Percentiles rank a stretch among this genome's conserved stretches.
These are phyloP conservation scores for Sphaerodactylus townsendi DNA, from an alignment of 2,113 vertebrate genomes.

Conservation along the genomic window DNA sequence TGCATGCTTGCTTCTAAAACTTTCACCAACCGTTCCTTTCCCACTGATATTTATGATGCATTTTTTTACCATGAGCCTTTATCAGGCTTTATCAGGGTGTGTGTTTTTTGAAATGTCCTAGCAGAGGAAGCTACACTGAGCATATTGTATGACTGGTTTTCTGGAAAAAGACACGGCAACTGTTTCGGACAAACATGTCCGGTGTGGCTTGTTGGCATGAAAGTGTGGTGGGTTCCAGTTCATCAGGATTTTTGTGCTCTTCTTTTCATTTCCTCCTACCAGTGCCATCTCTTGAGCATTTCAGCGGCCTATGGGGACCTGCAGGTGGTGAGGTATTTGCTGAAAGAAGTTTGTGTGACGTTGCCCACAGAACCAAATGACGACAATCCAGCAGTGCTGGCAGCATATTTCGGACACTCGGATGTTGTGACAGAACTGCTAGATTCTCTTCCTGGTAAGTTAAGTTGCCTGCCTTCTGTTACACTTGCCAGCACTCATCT, in stretches of 20 bases:
- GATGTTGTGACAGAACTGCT: conserved; percentile 83
- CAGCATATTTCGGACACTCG: conserved; percentile 83
- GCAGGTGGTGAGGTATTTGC: conserved; percentile 81
- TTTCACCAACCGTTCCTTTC: background rate
- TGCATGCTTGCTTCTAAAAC: too few relatives aligned
- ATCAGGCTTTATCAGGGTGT: background rate
- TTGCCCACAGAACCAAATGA: conserved; percentile 81
- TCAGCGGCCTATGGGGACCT: conserved; percentile 83
- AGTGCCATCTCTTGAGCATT: conserved; percentile 81
- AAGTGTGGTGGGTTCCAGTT: background rate
- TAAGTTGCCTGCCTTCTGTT: background rate
- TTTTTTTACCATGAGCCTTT: too few relatives aligned
- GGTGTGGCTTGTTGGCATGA: background rate
- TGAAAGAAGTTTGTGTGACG: conserved; percentile 76
- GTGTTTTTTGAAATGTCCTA: background rate
- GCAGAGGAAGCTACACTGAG: background rate
- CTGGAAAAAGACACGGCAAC: background rate
- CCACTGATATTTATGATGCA: background rate
- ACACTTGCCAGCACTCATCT: rapidly evolving
- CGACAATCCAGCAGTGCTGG: conserved; percentile 86
- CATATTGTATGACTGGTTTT: too few relatives aligned
- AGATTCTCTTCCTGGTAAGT: conserved; percentile 83
- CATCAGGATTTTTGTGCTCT: conserved; percentile 5
- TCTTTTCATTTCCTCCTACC: background rate
- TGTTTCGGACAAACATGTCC: too few relatives aligned